Base-by-base conservation (phyloP, 2,888 invertebrate species). In the Mellilla xanthometata region DNA sequence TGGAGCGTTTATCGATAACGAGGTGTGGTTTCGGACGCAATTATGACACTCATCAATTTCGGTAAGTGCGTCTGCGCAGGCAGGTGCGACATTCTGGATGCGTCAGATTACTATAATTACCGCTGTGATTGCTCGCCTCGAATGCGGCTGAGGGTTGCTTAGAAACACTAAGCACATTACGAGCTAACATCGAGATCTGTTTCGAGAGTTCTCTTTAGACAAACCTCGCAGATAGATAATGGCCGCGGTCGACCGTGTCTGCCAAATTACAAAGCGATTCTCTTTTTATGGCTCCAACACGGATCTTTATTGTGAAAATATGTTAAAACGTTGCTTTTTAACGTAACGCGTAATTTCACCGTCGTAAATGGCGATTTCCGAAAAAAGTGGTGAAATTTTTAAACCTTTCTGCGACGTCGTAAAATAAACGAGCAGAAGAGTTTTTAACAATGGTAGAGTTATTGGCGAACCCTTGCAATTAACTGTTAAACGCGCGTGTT, bases 401-500 rank as follows among this genome's bases (percentile, higher is more conserved):
- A 68, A 74, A 71, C 63, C 65, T 69, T 68, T 49, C 41, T 39
- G 58, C 63, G 62, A 60, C 56, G 66, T 72, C 68, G 68, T 83
- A 79, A 81, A 81, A 55, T 52, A 35, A 41, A 50, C 29, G 26
- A 34, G 39, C 26, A 78, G 74, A 74, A 74, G 67, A 72, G 69
- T 70, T 71, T 59, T 56, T 54, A 61, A 81, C 81, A 82, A 83
- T 68, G 67, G 60, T 51, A 34, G 51, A 61, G 70, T 77, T 75
- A 75, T 81, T 78, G 72, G 72, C 76, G 68, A 86, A 82, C 85
- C 81, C 82, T 81, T 82, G 77, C 81, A 80, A 81, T 83, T 80
- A 81, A 72, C 72, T 56, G 67, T 69, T 69, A 71, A 79, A 77
- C 71, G 32, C 31, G 41, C 34, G 46, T 36, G 78, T 81, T 85